These are phyloP conservation scores for Sebastes hopkinsi DNA, from an alignment of 2,797 vertebrate species.

Conservation along the genomic window DNA sequence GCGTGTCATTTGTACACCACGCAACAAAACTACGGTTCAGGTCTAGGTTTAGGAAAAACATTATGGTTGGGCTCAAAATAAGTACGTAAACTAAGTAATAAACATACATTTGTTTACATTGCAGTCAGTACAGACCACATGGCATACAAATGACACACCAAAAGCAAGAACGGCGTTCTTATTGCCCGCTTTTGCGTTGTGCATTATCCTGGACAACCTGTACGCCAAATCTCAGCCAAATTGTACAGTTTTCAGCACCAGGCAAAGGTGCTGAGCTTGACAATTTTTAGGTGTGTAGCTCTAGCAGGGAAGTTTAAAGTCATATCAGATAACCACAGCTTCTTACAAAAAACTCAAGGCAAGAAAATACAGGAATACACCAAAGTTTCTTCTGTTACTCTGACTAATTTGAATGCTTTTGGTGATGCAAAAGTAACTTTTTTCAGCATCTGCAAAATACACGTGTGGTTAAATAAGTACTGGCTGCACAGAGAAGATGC, in stretches of 20 bases:
- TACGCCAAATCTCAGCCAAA: neutral
- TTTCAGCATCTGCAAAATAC: neutral
- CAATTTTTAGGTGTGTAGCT: neutral
- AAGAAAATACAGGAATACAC: neutral
- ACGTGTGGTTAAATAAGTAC: neutral
- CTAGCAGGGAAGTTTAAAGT: neutral
- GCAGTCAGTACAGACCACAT: too few species aligned
- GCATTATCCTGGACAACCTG: too few species aligned
- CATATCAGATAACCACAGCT: neutral
- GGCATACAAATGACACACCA: too few species aligned
- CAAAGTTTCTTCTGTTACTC: neutral
- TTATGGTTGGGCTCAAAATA: too few species aligned
- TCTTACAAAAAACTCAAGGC: neutral
- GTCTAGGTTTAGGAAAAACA: too few species aligned
- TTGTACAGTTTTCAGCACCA: neutral
- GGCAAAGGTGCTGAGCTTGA: neutral
- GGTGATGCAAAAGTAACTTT: neutral
- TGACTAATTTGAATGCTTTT: neutral
- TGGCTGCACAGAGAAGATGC: neutral
- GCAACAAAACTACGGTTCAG: too few species aligned
- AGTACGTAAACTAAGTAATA: too few species aligned
- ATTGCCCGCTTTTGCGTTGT: too few species aligned
- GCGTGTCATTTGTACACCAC: too few species aligned
- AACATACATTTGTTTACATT: rapidly evolving
- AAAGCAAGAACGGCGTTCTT: too few species aligned